Base-by-base conservation (phyloP, 1,140 invertebrate genomes). In the Cyrtorhinus lividipennis region DNA sequence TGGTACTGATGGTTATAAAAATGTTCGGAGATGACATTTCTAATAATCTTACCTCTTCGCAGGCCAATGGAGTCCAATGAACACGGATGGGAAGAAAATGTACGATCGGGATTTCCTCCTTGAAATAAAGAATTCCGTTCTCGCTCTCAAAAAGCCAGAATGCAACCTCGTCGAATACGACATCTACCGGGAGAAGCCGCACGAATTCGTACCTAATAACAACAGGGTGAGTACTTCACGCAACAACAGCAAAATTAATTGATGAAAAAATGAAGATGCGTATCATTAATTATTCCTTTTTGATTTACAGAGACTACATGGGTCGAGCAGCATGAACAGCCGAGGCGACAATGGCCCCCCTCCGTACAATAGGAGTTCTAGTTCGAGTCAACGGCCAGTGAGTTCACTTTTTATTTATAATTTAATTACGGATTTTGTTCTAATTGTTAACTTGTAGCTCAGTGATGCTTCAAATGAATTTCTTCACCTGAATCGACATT, bases 31-130 rank as follows among this genome's bases (percentile, higher is more conserved):
- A 38, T 38, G 30, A 38, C 15, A 15, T 38, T 38, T 38, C 30
- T 38, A 15, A 38, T 38, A 15, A 5, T 8, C 15, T 15, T 8
- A 38, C 30, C 5, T 15, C 15, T 38, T 72, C 71, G 15, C 67
- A 80, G 87, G 87, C 69, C 90, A 92, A 75, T 93, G 90, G 90
- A 88, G 87, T 65, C 91, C 90, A 8, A 70, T 82, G 18, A 91
- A 92, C 73, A 82, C 78, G 13, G 78, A 79, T 67, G 90, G 90
- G 0, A 90, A 86, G 71, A 92, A 87, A 71, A 79, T 81, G 27
- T 95, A 94, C 73, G 84, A 87, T 64, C 76, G 86, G 56, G 84
- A 88, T 8, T 85, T 92, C 67, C 74, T 93, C 1, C 76, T 91
- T 67, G 78, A 81, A 66, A 74, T 93, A 24, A 83, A 87, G 67